These are phyloP conservation scores for Drosophila rhopaloa DNA, from an alignment of 1,140 invertebrate genomes.

Conservation along the genomic window DNA sequence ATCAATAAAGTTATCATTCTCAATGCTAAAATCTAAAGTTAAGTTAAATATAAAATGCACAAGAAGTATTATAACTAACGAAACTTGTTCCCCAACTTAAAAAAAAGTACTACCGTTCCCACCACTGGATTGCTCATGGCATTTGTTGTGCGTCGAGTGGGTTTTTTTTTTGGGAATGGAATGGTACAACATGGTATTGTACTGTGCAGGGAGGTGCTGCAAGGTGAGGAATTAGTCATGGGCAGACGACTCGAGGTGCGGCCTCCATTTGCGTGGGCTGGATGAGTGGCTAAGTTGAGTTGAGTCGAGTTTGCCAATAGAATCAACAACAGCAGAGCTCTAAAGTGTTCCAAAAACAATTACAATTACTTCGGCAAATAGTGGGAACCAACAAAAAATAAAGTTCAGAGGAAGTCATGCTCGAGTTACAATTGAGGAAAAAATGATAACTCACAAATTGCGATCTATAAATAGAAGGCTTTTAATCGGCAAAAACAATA, in stretches of 20 bases:
- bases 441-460: conserved; percentile 12
- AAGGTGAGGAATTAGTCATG: conserved; percentile 32
- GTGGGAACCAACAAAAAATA: conserved; percentile 17
- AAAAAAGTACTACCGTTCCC: not conserved
- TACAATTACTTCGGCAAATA: conserved; percentile 70
- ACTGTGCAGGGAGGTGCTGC: conserved; percentile 1
- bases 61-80: not conserved
- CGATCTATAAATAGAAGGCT: not conserved
- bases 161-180: conserved; percentile 10
- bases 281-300: conserved; percentile 36
- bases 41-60: too few species aligned
- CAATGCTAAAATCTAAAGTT: too few species aligned
- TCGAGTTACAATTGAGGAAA: conserved; percentile 26
- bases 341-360: conserved; percentile 54
- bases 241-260: conserved; percentile 38
- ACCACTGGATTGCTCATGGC: conserved; percentile 27
- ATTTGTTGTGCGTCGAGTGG: conserved; percentile 3
- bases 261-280: conserved; percentile 34
- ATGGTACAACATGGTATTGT: conserved; percentile 12
- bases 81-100: not conserved
- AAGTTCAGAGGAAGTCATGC: conserved; percentile 25
- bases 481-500: not conserved
- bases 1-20: not conserved
- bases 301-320: conserved; percentile 57
- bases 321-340: conserved; percentile 58